These are phyloP conservation scores for Lycodopsis pacificus DNA, from an alignment of 2,797 vertebrate genomes.

Conservation along the genomic window DNA sequence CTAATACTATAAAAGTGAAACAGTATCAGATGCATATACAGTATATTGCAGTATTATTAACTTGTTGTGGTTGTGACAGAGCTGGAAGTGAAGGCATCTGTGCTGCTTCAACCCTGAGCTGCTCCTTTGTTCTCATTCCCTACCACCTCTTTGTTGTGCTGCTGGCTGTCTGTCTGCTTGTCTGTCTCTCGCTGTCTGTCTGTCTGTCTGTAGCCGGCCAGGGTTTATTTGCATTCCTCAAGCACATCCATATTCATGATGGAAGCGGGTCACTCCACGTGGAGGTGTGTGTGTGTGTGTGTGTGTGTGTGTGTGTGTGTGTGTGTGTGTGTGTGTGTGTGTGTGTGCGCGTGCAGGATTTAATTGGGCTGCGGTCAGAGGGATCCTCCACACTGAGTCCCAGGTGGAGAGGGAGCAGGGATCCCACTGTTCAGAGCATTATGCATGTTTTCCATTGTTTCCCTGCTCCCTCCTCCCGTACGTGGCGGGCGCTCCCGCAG, in stretches of 20 bases:
- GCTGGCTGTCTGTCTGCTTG: constrained; percentile 64
- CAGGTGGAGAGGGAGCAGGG: constrained; percentile 85
- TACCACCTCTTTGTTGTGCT: constrained; percentile 78
- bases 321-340: constrained; percentile 19
- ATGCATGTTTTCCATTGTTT: constrained; percentile 77
- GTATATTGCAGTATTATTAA: constrained; percentile 24
- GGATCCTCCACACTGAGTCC: constrained; percentile 81
- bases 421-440: constrained; percentile 82
- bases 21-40: background rate
- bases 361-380: constrained; percentile 86
- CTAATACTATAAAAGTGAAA: background rate
- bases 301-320: constrained; percentile 17
- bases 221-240: constrained; percentile 83
- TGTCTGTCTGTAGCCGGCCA: constrained; percentile 60
- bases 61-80: constrained; percentile 55
- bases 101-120: constrained; percentile 66
- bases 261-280: constrained; percentile 82
- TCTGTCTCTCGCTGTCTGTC: constrained; percentile 50
- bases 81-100: constrained; percentile 82
- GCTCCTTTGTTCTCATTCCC: constrained; percentile 82
- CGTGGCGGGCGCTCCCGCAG: constrained; percentile 61
- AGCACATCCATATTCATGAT: constrained; percentile 86
- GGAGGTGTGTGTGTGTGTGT: constrained; percentile 45
- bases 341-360: constrained; percentile 60
- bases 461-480: constrained; percentile 46